Percentiles rank a stretch among this genome's conserved stretches.
These are phyloP conservation scores for Nasonovia ribisnigri DNA, from an alignment of 2,888 invertebrate genomes.

Conservation along the genomic window DNA sequence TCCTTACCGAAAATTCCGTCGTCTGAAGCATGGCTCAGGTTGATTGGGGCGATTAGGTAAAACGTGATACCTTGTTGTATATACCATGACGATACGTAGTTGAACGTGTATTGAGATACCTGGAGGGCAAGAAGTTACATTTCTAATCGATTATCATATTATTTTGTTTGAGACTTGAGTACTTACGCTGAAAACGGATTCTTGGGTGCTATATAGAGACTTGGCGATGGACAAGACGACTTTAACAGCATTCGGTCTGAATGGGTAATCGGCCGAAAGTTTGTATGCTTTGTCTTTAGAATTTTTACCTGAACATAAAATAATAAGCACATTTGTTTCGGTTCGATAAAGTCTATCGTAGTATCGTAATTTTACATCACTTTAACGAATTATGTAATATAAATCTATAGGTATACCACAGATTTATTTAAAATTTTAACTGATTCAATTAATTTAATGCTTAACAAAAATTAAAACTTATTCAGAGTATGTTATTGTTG, in stretches of 20 bases:
- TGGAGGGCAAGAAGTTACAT: not conserved
- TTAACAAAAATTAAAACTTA: not conserved
- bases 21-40: not conserved
- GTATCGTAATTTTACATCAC: not conserved
- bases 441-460: not conserved
- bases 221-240: constrained; percentile 71
- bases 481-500: not conserved
- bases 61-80: constrained; percentile 11
- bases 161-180: not conserved
- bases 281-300: constrained; percentile 74
- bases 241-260: constrained; percentile 82
- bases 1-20: not conserved
- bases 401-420: not conserved
- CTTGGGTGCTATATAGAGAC: not conserved
- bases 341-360: not conserved
- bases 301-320: constrained; percentile 67
- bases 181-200: not conserved
- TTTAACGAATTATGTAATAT: not conserved
- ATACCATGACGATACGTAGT: constrained; percentile 13
- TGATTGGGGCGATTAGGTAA: constrained; percentile 22
- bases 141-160: not conserved
- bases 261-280: constrained; percentile 78
- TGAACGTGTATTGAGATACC: constrained; percentile 10
- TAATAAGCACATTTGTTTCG: constrained; percentile 68
- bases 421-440: not conserved